A percentile compares a stretch with the other conserved stretches of the same genome.
Evolutionary conservation across 2,888 invertebrate species (phyloP).

Genomic region (Allolobophora icterica): DNA sequence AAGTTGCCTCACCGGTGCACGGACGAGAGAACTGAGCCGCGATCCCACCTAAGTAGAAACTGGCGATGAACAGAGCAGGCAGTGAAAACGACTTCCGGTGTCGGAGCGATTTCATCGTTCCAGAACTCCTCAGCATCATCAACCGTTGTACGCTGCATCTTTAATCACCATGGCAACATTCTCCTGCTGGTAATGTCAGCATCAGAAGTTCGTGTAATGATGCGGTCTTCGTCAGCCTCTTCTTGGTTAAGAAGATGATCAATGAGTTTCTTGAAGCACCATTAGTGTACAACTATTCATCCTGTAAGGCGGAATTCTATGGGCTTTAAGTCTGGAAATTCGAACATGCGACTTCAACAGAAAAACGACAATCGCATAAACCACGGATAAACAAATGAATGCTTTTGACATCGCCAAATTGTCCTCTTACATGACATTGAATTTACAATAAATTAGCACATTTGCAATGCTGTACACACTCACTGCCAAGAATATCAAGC

Average conservation of each 20-base stretch:
- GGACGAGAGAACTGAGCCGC: constrained; percentile 3
- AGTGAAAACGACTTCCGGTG: neutral
- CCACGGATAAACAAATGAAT: neutral
- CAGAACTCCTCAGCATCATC: neutral
- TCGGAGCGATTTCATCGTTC: neutral
- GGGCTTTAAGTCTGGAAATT: neutral
- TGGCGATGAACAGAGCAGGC: neutral
- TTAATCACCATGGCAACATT: constrained; percentile 17
- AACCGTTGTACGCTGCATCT: neutral
- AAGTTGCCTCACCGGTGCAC: neutral
- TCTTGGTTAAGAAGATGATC: neutral
- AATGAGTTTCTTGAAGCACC: neutral
- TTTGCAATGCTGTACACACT: neutral
- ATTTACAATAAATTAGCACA: too few relatives aligned
- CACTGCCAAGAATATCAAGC: neutral
- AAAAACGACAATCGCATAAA: neutral
- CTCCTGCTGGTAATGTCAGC: neutral
- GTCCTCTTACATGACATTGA: too few relatives aligned
- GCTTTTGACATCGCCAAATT: too few relatives aligned
- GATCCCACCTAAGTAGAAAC: neutral
- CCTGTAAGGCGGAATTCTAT: neutral
- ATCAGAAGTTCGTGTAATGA: neutral
- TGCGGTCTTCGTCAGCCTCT: neutral
- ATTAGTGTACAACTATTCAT: neutral
- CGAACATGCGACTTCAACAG: neutral